Base-by-base conservation (phyloP, 2,113 vertebrate genomes). In the Rhagologus leucostigma region DNA sequence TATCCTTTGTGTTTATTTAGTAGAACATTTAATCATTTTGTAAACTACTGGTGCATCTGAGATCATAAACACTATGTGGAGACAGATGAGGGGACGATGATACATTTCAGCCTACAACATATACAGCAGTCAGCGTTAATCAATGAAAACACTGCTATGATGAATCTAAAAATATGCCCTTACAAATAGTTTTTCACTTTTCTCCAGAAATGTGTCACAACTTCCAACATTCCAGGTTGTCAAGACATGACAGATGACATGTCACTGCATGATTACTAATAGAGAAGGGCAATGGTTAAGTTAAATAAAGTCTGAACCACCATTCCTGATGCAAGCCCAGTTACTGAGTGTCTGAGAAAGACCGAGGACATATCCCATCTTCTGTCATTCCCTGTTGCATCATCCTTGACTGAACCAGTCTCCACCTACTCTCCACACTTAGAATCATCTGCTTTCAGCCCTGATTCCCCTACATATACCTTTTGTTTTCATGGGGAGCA, bases 231-330 rank as follows among this genome's bases (percentile, higher is more conserved):
- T 88, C 32, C 33, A 84, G 11, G 32, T 84, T 77, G 11, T 78
- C 87, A 85, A 91, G 46, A 73, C 29, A 33, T 32, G 62, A 94
- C 42, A 77, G 50, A 87, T 91, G 55, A 85, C 83, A 55, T 42
- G 42, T 81, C 70, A 32, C 49, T 59, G 32, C 8, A 9, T 18
- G 49, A 59, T 85, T 80, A 67, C 30, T 62, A 74, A 46, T 12
- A 74, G 32, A 52, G 50, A 42, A 95, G 47, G 57, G 37, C 32
- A 69, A 35, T 52, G 42, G 35, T 76, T 91, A 70, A 33, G 27
- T 62, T 76, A 76, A 87, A 84, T 59, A 47, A 87, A 85, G 53
- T 49, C 75, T 91, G 57, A 93, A 29, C 49, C 33, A 37, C 19
- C 0, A 1, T 42, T 82, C 42, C 35, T 91, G 53, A 46, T 8